Evolutionary conservation across 2,888 invertebrate genomes (phyloP), one percentile per base, ranked within the genome.

Genomic region (Cephus pulcher): DNA sequence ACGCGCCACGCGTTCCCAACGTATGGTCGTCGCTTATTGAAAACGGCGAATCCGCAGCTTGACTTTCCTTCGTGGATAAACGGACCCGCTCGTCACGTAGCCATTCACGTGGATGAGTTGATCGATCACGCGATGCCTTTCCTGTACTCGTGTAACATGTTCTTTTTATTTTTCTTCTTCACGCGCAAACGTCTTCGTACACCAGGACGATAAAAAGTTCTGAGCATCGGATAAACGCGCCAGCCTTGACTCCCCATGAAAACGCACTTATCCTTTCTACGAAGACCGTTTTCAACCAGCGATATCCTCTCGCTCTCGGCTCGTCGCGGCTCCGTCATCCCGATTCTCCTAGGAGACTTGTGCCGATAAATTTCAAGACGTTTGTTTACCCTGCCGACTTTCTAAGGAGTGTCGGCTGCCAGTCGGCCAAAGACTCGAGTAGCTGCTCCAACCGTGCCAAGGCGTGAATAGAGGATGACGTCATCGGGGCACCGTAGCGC

Each of bases 391-490:
- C 79, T 74, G 79, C 83, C 85, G 84, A 87, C 87, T 89, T 89
- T 89, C 88, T 88, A 88, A 87, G 89, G 89, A 88, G 89, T 88
- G 89, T 86, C 86, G 78, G 80, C 77, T 75, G 76, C 81, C 77
- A 75, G 79, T 76, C 33, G 15, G 56, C 56, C 56, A 15, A 56
- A 56, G 9, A 9, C 56, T 56, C 56, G 56, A 23, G 56, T 9
- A 11, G 78, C 80, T 80, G 75, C 78, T 80, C 83, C 83, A 82
- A 77, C 35, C 35, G 23, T 32, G 32, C 68, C 79, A 80, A 84
- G 83, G 86, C 87, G 85, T 86, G 86, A 89, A 88, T 88, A 85
- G 86, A 79, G 83, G 83, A 81, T 89, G 89, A 89, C 87, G 87
- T 89, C 89, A 89, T 86, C 80, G 74, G 75, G 80, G 80, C 11